Evolutionary conservation across 2,888 invertebrate genomes (phyloP).

Genomic region (Athrips mouffetella): DNA sequence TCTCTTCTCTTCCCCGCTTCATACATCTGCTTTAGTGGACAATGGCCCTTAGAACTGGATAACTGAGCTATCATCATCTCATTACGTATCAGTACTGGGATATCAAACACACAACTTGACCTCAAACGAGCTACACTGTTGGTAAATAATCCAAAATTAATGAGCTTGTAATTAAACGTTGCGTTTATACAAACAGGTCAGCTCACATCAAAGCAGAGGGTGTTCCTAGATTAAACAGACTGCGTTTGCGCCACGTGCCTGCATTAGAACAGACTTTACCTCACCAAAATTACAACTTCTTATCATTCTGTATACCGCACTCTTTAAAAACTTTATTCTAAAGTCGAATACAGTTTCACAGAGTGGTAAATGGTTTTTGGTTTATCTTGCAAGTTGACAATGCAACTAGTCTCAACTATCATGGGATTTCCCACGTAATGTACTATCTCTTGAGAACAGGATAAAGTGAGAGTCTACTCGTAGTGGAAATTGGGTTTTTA

Average conservation of each 20-base stretch:
- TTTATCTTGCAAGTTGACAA: conserved; percentile 56
- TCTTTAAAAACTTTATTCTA: not conserved
- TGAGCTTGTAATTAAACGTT: conserved; percentile 71
- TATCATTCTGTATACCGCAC: not conserved
- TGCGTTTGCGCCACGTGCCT: conserved; percentile 72
- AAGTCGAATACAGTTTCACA: not conserved
- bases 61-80: no score
- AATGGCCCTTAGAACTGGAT: no score
- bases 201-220: conserved; percentile 67
- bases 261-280: conserved; percentile 39
- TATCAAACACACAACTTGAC: conserved; percentile 16
- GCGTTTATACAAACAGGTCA: conserved; percentile 71
- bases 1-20: no score
- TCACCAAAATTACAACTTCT: conserved; percentile 26
- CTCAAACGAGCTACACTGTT: conserved; percentile 19
- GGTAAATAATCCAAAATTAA: conserved; percentile 74
- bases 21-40: no score
- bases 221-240: conserved; percentile 58
- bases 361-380: not conserved
- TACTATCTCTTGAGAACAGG: conserved; percentile 57
- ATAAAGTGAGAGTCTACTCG: conserved; percentile 48
- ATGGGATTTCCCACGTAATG: conserved; percentile 69
- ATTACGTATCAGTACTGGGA: no score
- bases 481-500: conserved; percentile 44
- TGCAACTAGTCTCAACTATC: conserved; percentile 70